These are phyloP conservation scores for Tetropium fuscum DNA, from an alignment of 2,888 invertebrate species.

Conservation along the genomic window DNA sequence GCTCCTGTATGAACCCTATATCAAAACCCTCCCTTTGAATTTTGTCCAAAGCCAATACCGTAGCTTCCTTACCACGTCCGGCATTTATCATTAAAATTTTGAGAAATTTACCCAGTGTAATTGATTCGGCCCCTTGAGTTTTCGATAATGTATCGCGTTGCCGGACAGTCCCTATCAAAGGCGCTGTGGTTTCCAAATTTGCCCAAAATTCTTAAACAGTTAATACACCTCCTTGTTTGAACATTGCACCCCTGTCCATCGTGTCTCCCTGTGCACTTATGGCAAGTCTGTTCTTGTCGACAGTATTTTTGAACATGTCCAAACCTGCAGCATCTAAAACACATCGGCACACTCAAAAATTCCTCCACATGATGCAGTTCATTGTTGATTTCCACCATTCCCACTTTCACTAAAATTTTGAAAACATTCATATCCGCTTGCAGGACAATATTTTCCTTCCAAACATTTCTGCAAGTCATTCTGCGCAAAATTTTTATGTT, in stretches of 20 bases:
- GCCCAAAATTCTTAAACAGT: not conserved
- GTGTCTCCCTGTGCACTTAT: not conserved
- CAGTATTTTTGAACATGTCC: constrained; percentile 2
- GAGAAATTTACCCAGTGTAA: not conserved
- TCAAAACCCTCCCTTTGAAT: not conserved
- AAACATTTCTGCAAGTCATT: too few species aligned
- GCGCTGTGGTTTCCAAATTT: not conserved
- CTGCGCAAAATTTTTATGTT: too few species aligned
- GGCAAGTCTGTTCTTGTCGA: not conserved
- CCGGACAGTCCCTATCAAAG: not conserved
- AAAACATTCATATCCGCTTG: not conserved
- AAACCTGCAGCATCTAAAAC: constrained; percentile 2
- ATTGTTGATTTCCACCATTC: constrained; percentile 5
- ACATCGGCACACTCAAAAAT: not conserved
- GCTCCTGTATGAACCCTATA: not conserved
- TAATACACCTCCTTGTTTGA: not conserved
- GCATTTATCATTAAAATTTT: not conserved
- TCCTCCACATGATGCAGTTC: not conserved
- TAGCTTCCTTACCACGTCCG: not conserved
- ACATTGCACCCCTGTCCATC: not conserved
- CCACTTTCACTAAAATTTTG: not conserved
- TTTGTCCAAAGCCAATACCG: not conserved
- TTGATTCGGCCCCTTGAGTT: not conserved
- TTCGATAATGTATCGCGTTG: not conserved
- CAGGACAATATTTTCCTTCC: not conserved